A percentile compares a stretch with the other conserved stretches of the same genome.
Evolutionary conservation across 2,888 invertebrate species (phyloP).

Genomic region (Lasioglossum morio): DNA sequence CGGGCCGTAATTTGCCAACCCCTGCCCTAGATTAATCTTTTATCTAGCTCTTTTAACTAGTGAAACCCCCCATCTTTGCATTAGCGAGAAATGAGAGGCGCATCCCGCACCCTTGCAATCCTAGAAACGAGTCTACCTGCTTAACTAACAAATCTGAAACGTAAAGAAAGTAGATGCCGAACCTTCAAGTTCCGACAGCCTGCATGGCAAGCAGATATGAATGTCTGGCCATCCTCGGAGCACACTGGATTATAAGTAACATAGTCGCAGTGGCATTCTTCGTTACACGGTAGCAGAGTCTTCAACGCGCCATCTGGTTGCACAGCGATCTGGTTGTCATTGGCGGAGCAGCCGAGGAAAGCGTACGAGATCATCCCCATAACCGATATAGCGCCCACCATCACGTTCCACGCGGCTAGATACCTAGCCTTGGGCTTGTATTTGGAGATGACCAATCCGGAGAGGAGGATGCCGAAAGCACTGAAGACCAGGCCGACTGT

Average conservation of each 20-base stretch:
- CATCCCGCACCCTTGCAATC: too few relatives aligned
- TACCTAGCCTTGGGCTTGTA: constrained; percentile 89
- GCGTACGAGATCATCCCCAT: constrained; percentile 88
- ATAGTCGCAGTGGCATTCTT: constrained; percentile 89
- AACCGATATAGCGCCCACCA: constrained; percentile 88
- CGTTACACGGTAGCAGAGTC: constrained; percentile 86
- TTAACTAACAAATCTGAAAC: not conserved
- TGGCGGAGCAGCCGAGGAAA: constrained; percentile 88
- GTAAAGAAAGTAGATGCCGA: constrained; percentile 39
- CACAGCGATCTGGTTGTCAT: constrained; percentile 85
- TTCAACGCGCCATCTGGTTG: constrained; percentile 84
- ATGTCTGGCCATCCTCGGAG: constrained; percentile 88
- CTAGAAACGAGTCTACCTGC: too few relatives aligned
- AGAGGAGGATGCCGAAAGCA: constrained; percentile 89
- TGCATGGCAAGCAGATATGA: constrained; percentile 93
- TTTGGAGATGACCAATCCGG: constrained; percentile 88
- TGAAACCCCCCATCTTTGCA: too few relatives aligned
- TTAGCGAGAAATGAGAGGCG: too few relatives aligned
- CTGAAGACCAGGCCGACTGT: constrained; percentile 90
- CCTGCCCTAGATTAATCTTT: too few relatives aligned
- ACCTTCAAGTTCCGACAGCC: constrained; percentile 87
- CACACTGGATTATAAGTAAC: constrained; percentile 91
- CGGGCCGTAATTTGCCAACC: too few relatives aligned
- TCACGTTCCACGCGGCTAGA: constrained; percentile 89
- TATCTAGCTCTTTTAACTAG: too few relatives aligned